These are phyloP conservation scores for Cheilosia impressa DNA, from an alignment of 2,888 invertebrate species.

Conservation along the genomic window DNA sequence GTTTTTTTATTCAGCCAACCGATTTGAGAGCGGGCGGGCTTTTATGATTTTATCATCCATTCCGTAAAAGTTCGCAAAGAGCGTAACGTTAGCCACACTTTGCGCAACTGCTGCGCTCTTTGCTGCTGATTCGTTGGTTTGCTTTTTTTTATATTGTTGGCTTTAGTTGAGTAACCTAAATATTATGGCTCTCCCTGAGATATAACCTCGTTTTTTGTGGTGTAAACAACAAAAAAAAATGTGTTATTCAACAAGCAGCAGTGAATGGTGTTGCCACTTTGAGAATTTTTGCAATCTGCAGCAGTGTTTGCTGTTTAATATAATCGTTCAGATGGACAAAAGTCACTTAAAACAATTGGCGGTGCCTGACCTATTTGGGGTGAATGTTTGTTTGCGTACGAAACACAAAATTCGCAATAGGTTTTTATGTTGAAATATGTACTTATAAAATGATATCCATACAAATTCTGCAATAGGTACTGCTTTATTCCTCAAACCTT, in stretches of 20 bases:
- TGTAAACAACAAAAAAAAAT: constrained; percentile 69
- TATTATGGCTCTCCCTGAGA: constrained; percentile 74
- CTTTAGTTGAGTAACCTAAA: constrained; percentile 73
- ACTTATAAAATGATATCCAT: too few species aligned
- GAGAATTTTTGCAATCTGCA: not conserved
- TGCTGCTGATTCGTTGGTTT: constrained; percentile 5
- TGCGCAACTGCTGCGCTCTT: constrained; percentile 61
- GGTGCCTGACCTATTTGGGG: not conserved
- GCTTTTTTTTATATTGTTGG: constrained; percentile 16
- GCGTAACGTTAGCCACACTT: constrained; percentile 34
- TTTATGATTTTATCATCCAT: not conserved
- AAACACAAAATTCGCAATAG: too few species aligned
- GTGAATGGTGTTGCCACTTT: constrained; percentile 65
- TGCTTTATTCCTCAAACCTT: too few species aligned
- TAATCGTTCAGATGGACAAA: too few species aligned
- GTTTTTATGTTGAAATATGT: too few species aligned
- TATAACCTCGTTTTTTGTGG: constrained; percentile 72
- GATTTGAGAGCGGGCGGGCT: not conserved
- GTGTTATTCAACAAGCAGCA: constrained; percentile 74
- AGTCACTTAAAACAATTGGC: not conserved
- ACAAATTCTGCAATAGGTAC: too few species aligned
- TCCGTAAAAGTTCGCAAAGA: constrained; percentile 6
- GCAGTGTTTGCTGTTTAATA: not conserved
- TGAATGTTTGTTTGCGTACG: too few species aligned
- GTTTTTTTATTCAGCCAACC: constrained; percentile 12